Base-by-base conservation (phyloP, 2,113 vertebrate species). In the Malurus melanocephalus region DNA sequence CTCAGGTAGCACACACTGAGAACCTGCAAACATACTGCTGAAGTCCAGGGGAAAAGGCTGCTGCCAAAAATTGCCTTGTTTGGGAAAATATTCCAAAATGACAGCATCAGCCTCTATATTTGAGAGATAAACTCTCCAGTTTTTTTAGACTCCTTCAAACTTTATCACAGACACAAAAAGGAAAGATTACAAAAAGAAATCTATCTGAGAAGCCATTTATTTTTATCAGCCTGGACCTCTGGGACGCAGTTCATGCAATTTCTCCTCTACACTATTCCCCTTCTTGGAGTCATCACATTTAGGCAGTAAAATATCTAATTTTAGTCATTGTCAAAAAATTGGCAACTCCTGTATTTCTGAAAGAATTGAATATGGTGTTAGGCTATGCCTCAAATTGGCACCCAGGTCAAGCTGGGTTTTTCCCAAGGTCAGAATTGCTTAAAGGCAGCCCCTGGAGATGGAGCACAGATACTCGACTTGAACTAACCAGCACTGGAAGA, bases 241-340 rank as follows among this genome's bases (percentile, higher is more conserved):
- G 1, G 61, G 67, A 75, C 40, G 56, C 32, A 61, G 59, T 78
- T 88, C 61, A 57, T 42, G 51, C 21, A 57, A 28, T 57, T 74
- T 53, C 45, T 46, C 21, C n/a, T 84, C 11, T 78, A 56, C 27
- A 93, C 55, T 55, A 33, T 56, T 85, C 45, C 38, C 48, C 68
- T 81, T 75, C 72, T 80, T 88, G 85, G 42, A 83, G 57, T 62
- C 61, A 65, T 64, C 68, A 75, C 45, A n/a, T 12, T 73, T 52
- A 24, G 24, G 85, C 52, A 92, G 56, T 68, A 48, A 78, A 79
- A n/a, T 33, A 38, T 28, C 33, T 66, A 33, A 69, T 57, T 87
- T 18, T 72, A 82, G 27, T 35, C 26, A 80, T 9, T n/a, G 48
- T 56, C 38, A 42, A 79, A 86, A 69, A 74, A 60, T 3, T 43